Base-by-base conservation (phyloP, 2,888 invertebrate species). In the Tetrapedia diversipes region DNA sequence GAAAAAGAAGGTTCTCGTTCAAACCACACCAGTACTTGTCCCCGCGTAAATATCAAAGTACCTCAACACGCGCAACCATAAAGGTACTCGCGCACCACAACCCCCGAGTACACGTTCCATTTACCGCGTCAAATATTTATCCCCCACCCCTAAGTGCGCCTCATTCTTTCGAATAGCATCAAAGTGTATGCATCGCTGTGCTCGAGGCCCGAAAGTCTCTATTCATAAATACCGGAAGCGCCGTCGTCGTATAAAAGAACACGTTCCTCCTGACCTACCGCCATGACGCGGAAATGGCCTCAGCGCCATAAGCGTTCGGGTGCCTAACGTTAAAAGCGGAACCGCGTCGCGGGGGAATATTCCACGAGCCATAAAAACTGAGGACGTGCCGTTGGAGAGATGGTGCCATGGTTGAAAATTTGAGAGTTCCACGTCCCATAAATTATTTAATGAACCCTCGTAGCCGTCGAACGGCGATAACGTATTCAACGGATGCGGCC, bases 71-170 rank as follows among this genome's bases (percentile, higher is more conserved):
- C 10, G 4, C n/a, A 27, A 47, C 27, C 24, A 4, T 24, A n/a
- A 24, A 24, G 11, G 7, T 54, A 22, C 37, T 7, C 7, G n/a
- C n/a, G 14, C 6, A 37, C 29, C 2, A 10, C 32, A 32, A 19
- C 53, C 8, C 4, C 19, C n/a, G 24, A 47, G 47, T n/a, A n/a
- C n/a, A n/a, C n/a, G 22, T 24, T 32, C 45, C 60, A 47, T 45
- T 60, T 61, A 11, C 34, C 61, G 47, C 37, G 37, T 61, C 24
- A 47, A 61, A 61, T 47, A 61, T 61, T 61, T 61, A 49, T 34
- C 45, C 6, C n/a, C 14, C 24, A 14, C 47, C 4, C 27, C 11
- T 37, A n/a, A 47, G 47, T 24, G 34, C n/a, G 16, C 22, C n/a
- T n/a, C 49, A 37, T 61, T 61, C 22, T 61, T 49, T 14, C 10